Percentiles rank a stretch among this genome's conserved stretches.
Conservation (phyloP, 1,140 invertebrate species). For the Trichogramma pretiosum region DNA sequence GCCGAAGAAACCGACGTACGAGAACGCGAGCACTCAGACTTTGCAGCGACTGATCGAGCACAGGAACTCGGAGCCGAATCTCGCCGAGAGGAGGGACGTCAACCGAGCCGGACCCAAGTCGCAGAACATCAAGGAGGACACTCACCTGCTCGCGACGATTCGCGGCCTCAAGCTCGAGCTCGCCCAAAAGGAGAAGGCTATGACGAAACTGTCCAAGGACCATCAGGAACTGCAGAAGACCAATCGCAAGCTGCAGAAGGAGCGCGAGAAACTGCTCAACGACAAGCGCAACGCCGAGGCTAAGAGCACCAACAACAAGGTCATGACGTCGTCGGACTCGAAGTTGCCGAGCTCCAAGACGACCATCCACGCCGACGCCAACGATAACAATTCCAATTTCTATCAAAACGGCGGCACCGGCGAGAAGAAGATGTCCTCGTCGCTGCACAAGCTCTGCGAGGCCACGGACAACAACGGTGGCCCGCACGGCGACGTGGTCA, state of each 20-base stretch:
- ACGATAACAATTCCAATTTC: constrained; percentile 42
- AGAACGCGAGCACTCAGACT: constrained; percentile 33
- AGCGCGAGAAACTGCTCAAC: constrained; percentile 53
- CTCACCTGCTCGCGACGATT: constrained; percentile 67
- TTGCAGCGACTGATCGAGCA: constrained; percentile 21
- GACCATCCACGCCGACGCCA: constrained; percentile 28
- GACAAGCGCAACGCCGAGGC: constrained; percentile 30
- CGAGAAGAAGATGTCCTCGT: constrained; percentile 41
- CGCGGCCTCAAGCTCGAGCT: constrained; percentile 65
- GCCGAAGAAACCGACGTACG: constrained; percentile 27
- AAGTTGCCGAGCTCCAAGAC: constrained; percentile 29
- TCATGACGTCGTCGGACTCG: constrained; percentile 32
- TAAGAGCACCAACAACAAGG: constrained; percentile 28
- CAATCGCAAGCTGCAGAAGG: constrained; percentile 62
- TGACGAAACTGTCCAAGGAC: constrained; percentile 61
- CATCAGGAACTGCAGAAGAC: constrained; percentile 65
- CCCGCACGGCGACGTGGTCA: constrained; percentile 41
- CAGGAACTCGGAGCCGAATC: constrained; percentile 19
- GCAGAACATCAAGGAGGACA: constrained; percentile 55
- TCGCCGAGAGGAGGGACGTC: constrained; percentile 21
- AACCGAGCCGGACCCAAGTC: constrained; percentile 27
- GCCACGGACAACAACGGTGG: constrained; percentile 39
- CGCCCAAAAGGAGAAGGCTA: constrained; percentile 60
- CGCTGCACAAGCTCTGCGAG: constrained; percentile 41
- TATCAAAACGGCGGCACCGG: constrained; percentile 41